These are phyloP conservation scores for Pandemis corylana DNA, from an alignment of 2,888 invertebrate genomes.

Conservation along the genomic window DNA sequence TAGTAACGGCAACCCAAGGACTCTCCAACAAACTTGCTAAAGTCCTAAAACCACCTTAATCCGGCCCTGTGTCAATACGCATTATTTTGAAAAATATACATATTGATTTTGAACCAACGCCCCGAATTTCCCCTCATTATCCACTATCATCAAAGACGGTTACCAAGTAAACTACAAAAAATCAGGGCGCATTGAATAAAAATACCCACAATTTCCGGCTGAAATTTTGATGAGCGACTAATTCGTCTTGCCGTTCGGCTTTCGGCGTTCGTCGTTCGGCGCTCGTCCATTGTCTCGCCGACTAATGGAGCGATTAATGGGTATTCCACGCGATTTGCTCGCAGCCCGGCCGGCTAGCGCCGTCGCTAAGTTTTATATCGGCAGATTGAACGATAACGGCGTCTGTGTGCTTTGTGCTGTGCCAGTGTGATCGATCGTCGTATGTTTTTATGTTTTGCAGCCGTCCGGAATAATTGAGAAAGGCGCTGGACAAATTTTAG, in stretches of 20 bases:
- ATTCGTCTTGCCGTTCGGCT: slow-evolving; percentile 43
- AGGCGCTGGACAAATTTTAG: no score
- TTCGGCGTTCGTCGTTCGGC: slow-evolving; percentile 21
- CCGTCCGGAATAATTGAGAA: no score
- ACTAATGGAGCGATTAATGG: slow-evolving; percentile 49
- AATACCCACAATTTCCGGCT: slow-evolving; percentile 27
- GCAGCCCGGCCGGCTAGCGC: slow-evolving; percentile 8
- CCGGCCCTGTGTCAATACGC: no score
- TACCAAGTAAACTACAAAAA: background rate
- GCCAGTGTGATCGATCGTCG: no score
- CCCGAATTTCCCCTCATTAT: no score
- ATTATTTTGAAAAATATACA: no score
- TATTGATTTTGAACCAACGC: no score
- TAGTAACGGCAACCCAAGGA: no score
- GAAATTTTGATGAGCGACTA: slow-evolving; percentile 47
- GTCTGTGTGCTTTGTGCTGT: background rate
- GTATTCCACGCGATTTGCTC: slow-evolving; percentile 46
- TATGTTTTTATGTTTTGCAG: no score
- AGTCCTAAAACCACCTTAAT: no score
- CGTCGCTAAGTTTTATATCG: slow-evolving; percentile 13
- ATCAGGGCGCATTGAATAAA: background rate
- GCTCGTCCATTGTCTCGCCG: slow-evolving; percentile 44
- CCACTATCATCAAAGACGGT: background rate
- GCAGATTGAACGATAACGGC: slow-evolving; percentile 8
- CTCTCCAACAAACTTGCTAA: no score